Conservation (phyloP, 2,113 vertebrate genomes). For the Syrmaticus mikado region DNA sequence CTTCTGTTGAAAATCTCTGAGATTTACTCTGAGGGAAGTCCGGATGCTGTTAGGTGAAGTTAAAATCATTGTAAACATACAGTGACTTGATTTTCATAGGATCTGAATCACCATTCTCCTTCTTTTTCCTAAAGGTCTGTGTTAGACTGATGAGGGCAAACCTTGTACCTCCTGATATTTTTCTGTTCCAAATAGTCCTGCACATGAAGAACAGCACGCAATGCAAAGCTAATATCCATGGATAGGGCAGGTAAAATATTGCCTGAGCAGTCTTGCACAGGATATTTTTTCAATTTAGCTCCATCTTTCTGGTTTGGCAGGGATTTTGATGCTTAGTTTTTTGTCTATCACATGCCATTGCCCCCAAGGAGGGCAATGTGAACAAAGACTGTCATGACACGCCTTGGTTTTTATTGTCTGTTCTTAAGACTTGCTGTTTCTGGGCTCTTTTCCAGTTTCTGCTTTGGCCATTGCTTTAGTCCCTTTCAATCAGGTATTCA, state of each 20-base stretch:
- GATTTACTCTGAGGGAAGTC: neutral
- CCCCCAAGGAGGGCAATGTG: neutral
- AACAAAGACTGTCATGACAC: neutral
- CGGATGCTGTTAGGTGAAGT: neutral
- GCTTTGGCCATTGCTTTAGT: neutral
- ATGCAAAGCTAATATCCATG: neutral
- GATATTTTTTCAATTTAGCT: neutral
- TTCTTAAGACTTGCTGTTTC: neutral
- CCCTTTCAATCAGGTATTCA: neutral
- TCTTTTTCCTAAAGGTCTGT: neutral
- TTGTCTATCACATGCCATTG: neutral
- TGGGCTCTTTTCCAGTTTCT: neutral
- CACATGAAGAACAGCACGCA: accelerated
- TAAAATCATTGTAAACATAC: accelerated
- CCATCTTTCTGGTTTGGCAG: neutral
- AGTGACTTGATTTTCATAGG: neutral
- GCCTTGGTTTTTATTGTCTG: neutral
- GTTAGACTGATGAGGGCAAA: neutral
- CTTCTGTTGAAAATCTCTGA: accelerated
- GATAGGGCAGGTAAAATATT: neutral
- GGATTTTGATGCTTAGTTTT: neutral
- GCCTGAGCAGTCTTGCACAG: neutral
- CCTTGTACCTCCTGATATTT: neutral
- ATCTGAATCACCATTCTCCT: neutral
- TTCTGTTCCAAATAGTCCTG: neutral